Evolutionary conservation across 2,888 invertebrate genomes (phyloP).

Genomic region (Lithophane socia): DNA sequence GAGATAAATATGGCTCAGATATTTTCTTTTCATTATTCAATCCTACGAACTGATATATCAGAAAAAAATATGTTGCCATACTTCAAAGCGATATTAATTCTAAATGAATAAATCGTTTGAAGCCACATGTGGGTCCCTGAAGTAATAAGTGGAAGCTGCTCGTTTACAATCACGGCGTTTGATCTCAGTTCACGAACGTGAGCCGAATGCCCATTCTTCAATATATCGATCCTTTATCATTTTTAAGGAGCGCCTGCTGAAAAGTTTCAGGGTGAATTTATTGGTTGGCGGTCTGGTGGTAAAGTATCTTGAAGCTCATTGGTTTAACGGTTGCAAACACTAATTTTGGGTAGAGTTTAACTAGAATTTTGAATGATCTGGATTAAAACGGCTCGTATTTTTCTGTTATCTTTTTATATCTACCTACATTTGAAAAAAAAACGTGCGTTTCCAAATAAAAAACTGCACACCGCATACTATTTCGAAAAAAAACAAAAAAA

Average conservation of each 20-base stretch:
- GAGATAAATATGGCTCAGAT: background rate
- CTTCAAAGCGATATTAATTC: constrained; percentile 53
- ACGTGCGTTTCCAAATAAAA: background rate
- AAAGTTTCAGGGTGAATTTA: constrained; percentile 49
- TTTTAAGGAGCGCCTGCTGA: constrained; percentile 52
- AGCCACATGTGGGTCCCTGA: constrained; percentile 51
- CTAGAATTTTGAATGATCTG: background rate
- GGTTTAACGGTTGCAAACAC: background rate
- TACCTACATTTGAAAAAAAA: background rate
- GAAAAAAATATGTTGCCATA: constrained; percentile 13
- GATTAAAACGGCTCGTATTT: background rate
- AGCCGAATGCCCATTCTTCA: constrained; percentile 60
- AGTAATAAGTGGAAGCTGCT: constrained; percentile 68
- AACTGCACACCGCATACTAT: background rate
- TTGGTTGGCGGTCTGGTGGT: constrained; percentile 21
- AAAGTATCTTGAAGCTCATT: constrained; percentile 23
- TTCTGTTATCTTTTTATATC: background rate
- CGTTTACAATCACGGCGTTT: constrained; percentile 73
- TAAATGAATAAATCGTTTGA: constrained; percentile 56
- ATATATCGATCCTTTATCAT: constrained; percentile 52
- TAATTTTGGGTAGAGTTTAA: background rate
- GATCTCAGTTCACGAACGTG: constrained; percentile 72
- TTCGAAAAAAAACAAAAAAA: constrained; percentile 2
- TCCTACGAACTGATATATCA: background rate
- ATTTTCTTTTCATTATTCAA: constrained; percentile 19